Evolutionary conservation across 2,888 invertebrate species (phyloP), one percentile per base, ranked within the genome.

Genomic region (Synergus japonicus): DNA sequence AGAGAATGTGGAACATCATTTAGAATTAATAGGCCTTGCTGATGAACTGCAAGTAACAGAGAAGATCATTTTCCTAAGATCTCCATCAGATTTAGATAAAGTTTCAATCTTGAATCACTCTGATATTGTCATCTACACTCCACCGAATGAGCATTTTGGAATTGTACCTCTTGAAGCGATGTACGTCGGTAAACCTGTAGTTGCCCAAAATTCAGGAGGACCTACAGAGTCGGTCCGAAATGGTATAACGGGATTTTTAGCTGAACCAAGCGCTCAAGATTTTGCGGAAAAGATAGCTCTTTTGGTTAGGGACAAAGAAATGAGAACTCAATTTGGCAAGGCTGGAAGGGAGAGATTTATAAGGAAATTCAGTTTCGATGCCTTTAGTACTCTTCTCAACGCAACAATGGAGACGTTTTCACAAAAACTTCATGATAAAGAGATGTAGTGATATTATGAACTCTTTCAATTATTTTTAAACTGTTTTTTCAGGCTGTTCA

Each of bases 111-210:
- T 99, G n/a, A 93, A 94, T 54, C 93, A 95, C 79, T 96, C 97
- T 86, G 94, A 95, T 78, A 96, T 97, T 83, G 93, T 99, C 29
- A 90, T 99, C 37, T 99, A 99, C 90, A 99, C 99, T 9, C 99
- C 99, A 1, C 95, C 96, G 3, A 97, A 97, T 91, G 99, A 99
- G 92, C 99, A 99, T 93, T 99, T 99, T 93, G 99, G 99, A 7
- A 99, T 99, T 88, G 99, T 99, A 10, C 99, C 99, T 0, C 93
- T 99, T 78, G 99, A 99, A 93, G 98, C 99, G 0, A 99, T 99
- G 99, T 97, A 97, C 90, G 95, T 96, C 90, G 94, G 95, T 4
- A 97, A 97, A 89, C 98, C 99, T 5, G 98, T 99, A 0, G 95
- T 99, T 85, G 99, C 99, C 0, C 96, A 97, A 0, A 97, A 97